Base-by-base conservation (phyloP, 2,797 vertebrate species). In the Rhyacichthys aspro region DNA sequence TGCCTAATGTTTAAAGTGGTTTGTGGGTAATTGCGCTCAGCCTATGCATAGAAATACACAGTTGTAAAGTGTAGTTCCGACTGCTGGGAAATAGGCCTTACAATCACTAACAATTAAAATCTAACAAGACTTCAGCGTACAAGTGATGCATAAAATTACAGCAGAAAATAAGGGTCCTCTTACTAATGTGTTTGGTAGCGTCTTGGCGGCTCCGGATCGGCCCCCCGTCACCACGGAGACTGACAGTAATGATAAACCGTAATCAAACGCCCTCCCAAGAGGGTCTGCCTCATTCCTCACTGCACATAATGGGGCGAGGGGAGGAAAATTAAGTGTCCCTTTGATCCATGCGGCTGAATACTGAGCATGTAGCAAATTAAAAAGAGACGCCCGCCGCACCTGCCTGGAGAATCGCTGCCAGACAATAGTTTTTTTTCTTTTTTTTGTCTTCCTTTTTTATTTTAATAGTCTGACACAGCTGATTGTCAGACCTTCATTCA, bases 301-400 rank as follows among this genome's bases (percentile, higher is more conserved):
- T 74, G 65, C 75, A 78, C 79, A 81, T 85, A 86, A 85, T 82
- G 57, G 72, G 70, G 75, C 84, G 78, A 83, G 83, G 72, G 81
- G 78, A 84, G 71, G 80, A 81, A 86, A 87, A 90, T 90, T 67
- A 90, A 88, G 81, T 89, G 87, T 86, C 83, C 77, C 82, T 89
- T 86, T 89, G 83, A 89, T 89, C 82, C 78, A 75, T 58, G 81
- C 44, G 15, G 62, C 72, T 85, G 83, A 87, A 89, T 88, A 80
- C 79, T 76, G 84, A 90, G 78, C 63, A 65, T 72, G 77, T 42
- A 78, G 72, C 74, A 89, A 89, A 91, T 89, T 88, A 88, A 88
- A 87, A 88, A 84, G 71, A 79, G 81, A 81, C 59, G 82, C 74
- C 59, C 57, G 58, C 68, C 68, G 71, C 78, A 87, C 83, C 81